phyloP scores from a whole-genome alignment of 2,113 vertebrate species.

The human region DNA sequence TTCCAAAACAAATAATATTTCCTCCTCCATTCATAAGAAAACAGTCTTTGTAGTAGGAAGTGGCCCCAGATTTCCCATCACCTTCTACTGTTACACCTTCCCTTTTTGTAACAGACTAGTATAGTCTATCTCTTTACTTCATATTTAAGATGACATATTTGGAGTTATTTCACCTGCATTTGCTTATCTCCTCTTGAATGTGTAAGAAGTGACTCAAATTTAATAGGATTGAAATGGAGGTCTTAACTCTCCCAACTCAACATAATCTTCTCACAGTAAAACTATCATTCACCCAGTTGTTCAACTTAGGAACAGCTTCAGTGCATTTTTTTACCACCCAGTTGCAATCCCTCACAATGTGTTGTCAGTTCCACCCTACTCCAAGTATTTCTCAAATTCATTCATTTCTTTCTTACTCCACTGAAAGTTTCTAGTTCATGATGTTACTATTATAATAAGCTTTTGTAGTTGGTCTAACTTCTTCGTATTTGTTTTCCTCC shows the following conservation, averaged over 20 bases:
- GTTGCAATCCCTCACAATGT: background rate
- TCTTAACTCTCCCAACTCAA: background rate
- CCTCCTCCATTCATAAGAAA: background rate
- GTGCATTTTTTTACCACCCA: background rate
- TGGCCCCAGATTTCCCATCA: no score
- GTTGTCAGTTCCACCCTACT: background rate
- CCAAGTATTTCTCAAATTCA: background rate
- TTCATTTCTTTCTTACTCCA: background rate
- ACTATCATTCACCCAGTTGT: background rate
- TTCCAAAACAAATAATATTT: background rate
- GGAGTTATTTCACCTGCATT: background rate
- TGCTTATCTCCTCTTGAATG: background rate
- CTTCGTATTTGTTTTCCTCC: background rate
- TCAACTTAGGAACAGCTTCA: background rate
- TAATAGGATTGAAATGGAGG: background rate
- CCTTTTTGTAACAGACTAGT: background rate
- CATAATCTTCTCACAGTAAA: background rate
- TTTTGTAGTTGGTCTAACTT: background rate
- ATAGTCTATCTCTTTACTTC: background rate
- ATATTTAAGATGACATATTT: background rate
- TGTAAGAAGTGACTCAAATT: background rate
- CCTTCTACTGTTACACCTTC: fast-evolving
- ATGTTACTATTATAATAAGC: background rate
- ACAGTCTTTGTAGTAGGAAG: background rate
- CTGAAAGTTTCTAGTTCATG: background rate